phyloP scores from a whole-genome alignment of 2,888 invertebrate genomes.

The Protophormia terraenovae region DNA sequence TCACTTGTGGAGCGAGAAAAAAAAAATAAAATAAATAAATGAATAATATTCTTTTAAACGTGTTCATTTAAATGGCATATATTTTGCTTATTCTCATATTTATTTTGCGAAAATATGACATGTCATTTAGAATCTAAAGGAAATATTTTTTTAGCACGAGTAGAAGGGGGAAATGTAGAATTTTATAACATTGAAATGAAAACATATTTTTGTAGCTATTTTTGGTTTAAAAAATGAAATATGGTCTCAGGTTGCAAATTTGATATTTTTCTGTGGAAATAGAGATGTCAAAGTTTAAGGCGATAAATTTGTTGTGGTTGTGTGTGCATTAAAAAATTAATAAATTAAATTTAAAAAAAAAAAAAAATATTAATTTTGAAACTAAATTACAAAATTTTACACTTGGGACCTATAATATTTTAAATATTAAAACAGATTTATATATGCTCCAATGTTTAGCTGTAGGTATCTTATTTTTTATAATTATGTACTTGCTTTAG shows the following conservation, averaged over 20 bases:
- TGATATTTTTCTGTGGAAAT: not conserved
- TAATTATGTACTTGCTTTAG: too few species aligned
- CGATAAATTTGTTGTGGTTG: not conserved
- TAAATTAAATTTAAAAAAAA: not conserved
- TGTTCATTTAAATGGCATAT: conserved; percentile 9
- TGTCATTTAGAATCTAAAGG: not conserved
- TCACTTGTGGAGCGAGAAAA: not conserved
- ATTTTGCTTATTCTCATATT: not conserved
- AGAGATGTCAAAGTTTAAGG: not conserved
- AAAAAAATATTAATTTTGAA: too few species aligned
- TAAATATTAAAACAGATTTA: too few species aligned
- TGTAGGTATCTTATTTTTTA: too few species aligned
- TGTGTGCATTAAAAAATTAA: not conserved
- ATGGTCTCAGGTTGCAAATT: not conserved
- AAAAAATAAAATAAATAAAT: not conserved
- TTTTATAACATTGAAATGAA: not conserved
- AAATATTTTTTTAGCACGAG: not conserved
- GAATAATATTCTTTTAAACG: conserved; percentile 16
- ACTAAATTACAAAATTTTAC: too few species aligned
- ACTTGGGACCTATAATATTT: too few species aligned
- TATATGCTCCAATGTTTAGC: too few species aligned
- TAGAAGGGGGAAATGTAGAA: not conserved
- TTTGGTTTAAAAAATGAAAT: not conserved
- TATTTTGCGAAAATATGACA: not conserved
- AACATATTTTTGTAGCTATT: not conserved